phyloP scores from a whole-genome alignment of 2,797 vertebrate genomes.

The Tolypeutes matacus region DNA sequence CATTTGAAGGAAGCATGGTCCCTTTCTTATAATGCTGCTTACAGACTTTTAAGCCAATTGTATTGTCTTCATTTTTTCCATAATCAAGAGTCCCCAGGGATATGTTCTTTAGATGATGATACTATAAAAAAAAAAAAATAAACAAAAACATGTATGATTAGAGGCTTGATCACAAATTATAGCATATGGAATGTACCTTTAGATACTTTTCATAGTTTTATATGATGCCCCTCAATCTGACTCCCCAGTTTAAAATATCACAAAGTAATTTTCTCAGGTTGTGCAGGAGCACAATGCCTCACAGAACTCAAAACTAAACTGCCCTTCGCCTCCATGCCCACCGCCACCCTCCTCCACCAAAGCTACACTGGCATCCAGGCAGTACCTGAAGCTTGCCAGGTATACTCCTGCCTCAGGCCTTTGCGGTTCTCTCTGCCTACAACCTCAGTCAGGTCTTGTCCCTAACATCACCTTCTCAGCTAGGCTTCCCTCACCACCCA shows the following conservation, averaged over 20 bases:
- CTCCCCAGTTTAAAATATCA: neutral
- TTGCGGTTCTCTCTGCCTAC: neutral
- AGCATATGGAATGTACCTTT: neutral
- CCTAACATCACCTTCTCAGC: neutral
- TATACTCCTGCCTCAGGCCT: neutral
- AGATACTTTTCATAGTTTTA: neutral
- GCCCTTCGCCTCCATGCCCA: neutral
- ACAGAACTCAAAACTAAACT: neutral
- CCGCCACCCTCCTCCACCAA: fast-evolving
- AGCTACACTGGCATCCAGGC: neutral
- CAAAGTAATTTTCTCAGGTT: neutral
- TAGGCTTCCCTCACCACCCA: neutral
- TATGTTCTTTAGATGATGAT: slow-evolving; percentile 90
- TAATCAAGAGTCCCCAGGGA: slow-evolving; percentile 94
- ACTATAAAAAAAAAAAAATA: slow-evolving; percentile 86
- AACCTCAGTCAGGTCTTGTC: neutral
- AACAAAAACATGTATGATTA: slow-evolving; percentile 13
- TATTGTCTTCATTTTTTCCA: slow-evolving; percentile 87
- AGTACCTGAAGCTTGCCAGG: neutral
- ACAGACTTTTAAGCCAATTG: slow-evolving; percentile 92
- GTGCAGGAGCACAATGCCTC: neutral
- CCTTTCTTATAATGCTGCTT: slow-evolving; percentile 93
- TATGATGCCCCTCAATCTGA: neutral
- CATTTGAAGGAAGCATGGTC: slow-evolving; percentile 88
- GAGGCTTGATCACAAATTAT: neutral